Evolutionary conservation across 1,140 invertebrate genomes (phyloP), one percentile per base, ranked within the genome.

Genomic region (Papilio glaucus): DNA sequence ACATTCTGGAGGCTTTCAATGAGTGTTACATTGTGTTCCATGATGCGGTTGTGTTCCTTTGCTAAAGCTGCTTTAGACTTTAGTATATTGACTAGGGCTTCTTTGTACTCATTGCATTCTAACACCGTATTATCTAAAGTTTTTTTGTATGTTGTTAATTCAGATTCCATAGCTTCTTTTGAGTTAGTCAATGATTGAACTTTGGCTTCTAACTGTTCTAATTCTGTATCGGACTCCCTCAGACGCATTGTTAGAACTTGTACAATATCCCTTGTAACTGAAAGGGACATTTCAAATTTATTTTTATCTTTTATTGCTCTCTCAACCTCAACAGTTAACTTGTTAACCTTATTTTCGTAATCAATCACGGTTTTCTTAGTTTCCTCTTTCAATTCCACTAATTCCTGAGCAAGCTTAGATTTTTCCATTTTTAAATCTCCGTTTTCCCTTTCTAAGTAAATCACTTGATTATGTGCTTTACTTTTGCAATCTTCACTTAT

Each of bases 1-100:
- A 93, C 90, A 83, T 91, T 90, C 61, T 92, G 89, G 33, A 93
- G 81, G 74, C 90, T 91, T 77, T 93, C 91, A 15, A 93, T 90
- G 8, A 93, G 72, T 29, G 89, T 82, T 0, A 91, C 91, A 83
- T 93, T 93, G 45, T 93, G 91, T 70, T 92, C 89, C 90, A 93
- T 93, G 37, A 93, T 93, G n/a, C 90, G 75, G 38, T 81, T 92
- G 38, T 93, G 91, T 75, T 92, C 91, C 72, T 90, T 91, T 15
- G 89, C 88, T 9, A 93, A 77, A 33, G 86, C 89, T 13, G 90
- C 90, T 84, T 93, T 92, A 0, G 91, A 93, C 77, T 93, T 92
- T 6, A 92, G 57, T 29, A 93, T 93, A 73, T 90, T 90, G 0
- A 91, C 86, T 15, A 93, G 75, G 60, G 91, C 90, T 69, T 93